Evolutionary conservation across 2,113 vertebrate species (phyloP).

Genomic region (Sclerurus mexicanus): DNA sequence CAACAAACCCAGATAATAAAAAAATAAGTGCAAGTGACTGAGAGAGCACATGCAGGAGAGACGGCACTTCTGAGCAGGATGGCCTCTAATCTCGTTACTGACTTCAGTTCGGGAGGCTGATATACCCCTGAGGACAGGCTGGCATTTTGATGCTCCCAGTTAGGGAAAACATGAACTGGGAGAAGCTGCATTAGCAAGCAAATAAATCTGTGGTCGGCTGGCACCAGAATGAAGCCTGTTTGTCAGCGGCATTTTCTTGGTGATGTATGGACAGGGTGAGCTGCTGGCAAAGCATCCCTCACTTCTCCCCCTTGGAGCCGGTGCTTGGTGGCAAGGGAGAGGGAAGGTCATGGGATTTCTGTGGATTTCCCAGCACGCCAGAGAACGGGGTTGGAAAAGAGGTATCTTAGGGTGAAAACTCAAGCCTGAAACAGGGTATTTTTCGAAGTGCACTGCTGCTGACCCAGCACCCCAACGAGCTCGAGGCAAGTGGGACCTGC

Average conservation of each 20-base stretch:
- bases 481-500: rapidly evolving
- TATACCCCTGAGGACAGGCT: slow-evolving; percentile 71
- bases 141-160: slow-evolving; percentile 72
- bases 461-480: neutral
- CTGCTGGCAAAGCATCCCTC: neutral
- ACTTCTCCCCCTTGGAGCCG: neutral
- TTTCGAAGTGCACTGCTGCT: neutral
- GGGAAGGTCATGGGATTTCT: neutral
- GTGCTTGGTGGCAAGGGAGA: neutral
- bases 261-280: slow-evolving; percentile 28
- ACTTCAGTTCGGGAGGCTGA: slow-evolving; percentile 48
- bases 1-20: neutral
- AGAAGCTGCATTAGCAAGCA: slow-evolving; percentile 66
- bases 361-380: neutral
- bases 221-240: slow-evolving; percentile 27
- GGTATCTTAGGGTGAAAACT: neutral
- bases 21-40: neutral
- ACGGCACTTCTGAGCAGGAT: neutral
- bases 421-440: neutral
- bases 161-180: slow-evolving; percentile 66
- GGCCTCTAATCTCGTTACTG: slow-evolving; percentile 42
- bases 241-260: neutral
- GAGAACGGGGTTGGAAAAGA: neutral
- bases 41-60: neutral
- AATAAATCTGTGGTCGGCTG: slow-evolving; percentile 58